Base-by-base conservation (phyloP, 2,797 vertebrate genomes). In the Valencia hispanica region DNA sequence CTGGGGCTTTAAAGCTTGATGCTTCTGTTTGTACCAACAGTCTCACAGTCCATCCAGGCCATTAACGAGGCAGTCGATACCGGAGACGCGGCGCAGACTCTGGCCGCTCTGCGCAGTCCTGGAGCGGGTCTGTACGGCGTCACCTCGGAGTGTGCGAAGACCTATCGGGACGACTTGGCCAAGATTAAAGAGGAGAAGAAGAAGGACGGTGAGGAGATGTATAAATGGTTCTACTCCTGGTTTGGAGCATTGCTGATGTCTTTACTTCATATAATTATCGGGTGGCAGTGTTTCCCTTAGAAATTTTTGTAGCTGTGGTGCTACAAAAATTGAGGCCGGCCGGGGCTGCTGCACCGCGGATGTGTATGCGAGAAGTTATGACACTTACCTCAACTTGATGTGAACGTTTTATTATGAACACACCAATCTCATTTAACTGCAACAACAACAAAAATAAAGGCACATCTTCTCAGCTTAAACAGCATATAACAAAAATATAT, bases 41-140 rank as follows among this genome's bases (percentile, higher is more conserved):
- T 99, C 92, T 96, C 98, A 0, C 94, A 97, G 94, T 96, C 97
- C 77, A 95, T 99, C 87, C 95, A 97, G 91, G 92, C 94, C 68
- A 95, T 99, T 78, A 99, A 99, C 4, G 92, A 96, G 85, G 97
- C 98, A 0, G 96, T 99, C 73, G 96, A 97, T 50, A 88, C 0
- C 0, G 96, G 96, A 0, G 96, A 97, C 1, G 74, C 96, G 0
- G 85, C 92, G 72, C 95, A 94, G 90, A 99, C 97, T 0, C 86
- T 99, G 80, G 89, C 93, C 0, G 92, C 97, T 39, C 92, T 99
- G 80, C 96, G 97, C 6, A 95, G 92, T 27, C 93, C 96, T 0
- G 96, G 96, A 3, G 94, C 97, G 0, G 97, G 97, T 22, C 93
- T 99, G 0, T 99, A 99, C 0, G 98, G 98, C 0, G 95, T 99